Conservation (phyloP, 1,140 invertebrate species). For the Oreohelix idahoensis region DNA sequence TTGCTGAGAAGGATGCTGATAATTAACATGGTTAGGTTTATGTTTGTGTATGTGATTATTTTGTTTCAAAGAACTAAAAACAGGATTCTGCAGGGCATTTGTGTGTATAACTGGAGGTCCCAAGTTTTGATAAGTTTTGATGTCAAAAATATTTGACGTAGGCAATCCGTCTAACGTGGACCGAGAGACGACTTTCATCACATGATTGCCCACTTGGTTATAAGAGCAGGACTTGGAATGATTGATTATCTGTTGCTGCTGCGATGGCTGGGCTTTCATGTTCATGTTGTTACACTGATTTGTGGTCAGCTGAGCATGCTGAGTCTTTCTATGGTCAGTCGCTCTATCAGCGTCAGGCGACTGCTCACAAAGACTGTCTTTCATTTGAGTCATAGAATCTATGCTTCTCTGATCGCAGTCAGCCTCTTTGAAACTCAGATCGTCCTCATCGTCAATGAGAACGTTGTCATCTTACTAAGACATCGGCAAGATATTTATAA, state of each 20-base stretch:
- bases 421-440: constrained; percentile 26
- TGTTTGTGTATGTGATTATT: background rate
- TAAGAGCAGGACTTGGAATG: constrained; percentile 10
- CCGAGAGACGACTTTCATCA: background rate
- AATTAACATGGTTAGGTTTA: background rate
- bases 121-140: background rate
- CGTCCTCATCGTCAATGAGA: constrained; percentile 34
- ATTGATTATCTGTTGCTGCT: background rate
- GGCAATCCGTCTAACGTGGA: background rate
- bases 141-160: background rate
- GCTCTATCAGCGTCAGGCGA: background rate
- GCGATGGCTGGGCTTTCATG: background rate
- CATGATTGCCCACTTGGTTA: background rate
- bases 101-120: constrained; percentile 16
- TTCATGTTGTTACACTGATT: background rate
- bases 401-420: constrained; percentile 19
- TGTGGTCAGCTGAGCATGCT: background rate
- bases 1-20: background rate
- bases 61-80: background rate
- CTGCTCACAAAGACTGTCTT: background rate
- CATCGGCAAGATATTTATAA: too few species aligned
- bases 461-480: constrained; percentile 37
- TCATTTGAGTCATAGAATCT: constrained; percentile 28
- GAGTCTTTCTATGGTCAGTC: background rate
- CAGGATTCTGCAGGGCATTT: background rate